Base-by-base conservation (phyloP, 1,140 invertebrate genomes). In the Orchestia grillus region DNA sequence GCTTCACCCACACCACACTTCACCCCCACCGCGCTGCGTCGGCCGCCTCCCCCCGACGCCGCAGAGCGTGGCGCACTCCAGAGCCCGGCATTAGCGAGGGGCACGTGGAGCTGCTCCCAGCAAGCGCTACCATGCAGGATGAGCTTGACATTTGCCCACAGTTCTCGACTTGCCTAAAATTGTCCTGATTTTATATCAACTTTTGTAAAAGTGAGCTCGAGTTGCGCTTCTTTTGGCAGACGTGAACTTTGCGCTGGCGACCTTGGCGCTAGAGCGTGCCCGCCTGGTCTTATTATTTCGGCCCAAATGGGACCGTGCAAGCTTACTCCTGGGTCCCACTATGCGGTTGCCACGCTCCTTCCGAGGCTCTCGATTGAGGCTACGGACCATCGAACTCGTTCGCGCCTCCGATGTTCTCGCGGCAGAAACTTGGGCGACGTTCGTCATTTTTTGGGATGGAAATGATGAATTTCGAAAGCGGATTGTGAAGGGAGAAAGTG, bases 151-250 rank as follows among this genome's bases (percentile, higher is more conserved):
- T 77, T 77, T 77, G 62, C 62, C 15, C 62, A 36, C 62, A 77
- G 62, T 77, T 36, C 62, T 77, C 28, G 62, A 41, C 88, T 90
- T 41, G n/a, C 88, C 88, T 42, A 90, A 90, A 90, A 90, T 90
- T 90, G 43, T 90, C 88, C 88, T 90, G 88, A 90, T 90, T 90
- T 90, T 90, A 90, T 90, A 42, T 8, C 88, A 44, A 42, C 88
- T 90, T 90, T 77, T 90, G 43, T 90, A 41, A 41, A 90, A 90
- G 88, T 44, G 43, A 90, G 88, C n/a, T 6, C 43, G 41, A 41
- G 88, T 90, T 90, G 4, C 3, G 88, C 41, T 90, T 44, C 36
- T 44, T 42, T 42, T 44, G 62, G 88, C 11, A 42, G 88, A 15
- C 88, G 11, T 90, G 88, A 90, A 90, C 88, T 90, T 90, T 90